These are phyloP conservation scores for Kryptopterus vitreolus DNA, from an alignment of 2,797 vertebrate species.

Conservation along the genomic window DNA sequence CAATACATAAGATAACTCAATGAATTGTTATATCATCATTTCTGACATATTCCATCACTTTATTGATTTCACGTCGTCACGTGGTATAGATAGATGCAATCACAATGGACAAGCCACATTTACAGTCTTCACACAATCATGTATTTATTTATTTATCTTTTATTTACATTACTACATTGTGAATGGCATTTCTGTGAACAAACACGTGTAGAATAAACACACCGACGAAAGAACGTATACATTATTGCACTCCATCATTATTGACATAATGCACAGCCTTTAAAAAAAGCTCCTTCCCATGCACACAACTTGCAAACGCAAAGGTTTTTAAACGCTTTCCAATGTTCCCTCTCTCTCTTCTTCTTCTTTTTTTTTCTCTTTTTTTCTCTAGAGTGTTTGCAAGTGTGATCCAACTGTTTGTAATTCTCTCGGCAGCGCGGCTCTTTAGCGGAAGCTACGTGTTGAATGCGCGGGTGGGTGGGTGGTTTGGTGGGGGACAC, in stretches of 20 bases:
- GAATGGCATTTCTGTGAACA: not conserved
- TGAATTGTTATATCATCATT: not conserved
- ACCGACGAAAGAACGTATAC: slow-evolving; percentile 17
- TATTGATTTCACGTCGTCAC: not conserved
- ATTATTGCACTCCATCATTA: slow-evolving; percentile 7
- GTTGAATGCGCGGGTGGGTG: slow-evolving; percentile 73
- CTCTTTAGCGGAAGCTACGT: slow-evolving; percentile 68
- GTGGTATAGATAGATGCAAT: not conserved
- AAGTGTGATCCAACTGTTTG: slow-evolving; percentile 71
- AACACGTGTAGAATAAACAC: slow-evolving; percentile 9
- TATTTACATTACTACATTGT: too few species aligned
- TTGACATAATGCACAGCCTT: slow-evolving; percentile 20
- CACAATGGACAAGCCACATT: not conserved
- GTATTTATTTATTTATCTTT: too few species aligned
- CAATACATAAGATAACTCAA: not conserved
- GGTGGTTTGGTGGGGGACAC: too few species aligned
- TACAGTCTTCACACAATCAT: not conserved
- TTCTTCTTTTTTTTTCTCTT: not conserved
- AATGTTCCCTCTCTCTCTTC: not conserved
- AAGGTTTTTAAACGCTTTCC: slow-evolving; percentile 14
- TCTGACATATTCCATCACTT: not conserved
- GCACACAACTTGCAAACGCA: not conserved
- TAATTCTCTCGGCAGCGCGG: slow-evolving; percentile 66
- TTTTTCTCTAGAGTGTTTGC: slow-evolving; percentile 63
- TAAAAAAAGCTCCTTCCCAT: not conserved